A percentile compares a stretch with the other conserved stretches of the same genome.
Evolutionary conservation across 92 coral and sea anemone species (phyloP).

Genomic region (Zoanthus sansibaricus): DNA sequence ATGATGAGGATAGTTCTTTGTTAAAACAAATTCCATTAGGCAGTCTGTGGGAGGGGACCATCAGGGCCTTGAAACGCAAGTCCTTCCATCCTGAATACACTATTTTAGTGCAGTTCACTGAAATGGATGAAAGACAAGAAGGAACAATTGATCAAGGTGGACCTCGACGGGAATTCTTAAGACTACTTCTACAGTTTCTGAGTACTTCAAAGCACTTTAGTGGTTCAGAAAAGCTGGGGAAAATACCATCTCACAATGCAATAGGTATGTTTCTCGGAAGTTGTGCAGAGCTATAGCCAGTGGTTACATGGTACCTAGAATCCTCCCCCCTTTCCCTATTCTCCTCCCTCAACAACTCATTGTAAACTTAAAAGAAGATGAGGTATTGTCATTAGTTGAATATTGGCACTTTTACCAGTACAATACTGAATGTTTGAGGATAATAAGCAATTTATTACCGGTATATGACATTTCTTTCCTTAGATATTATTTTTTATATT

Average conservation of each 20-base stretch:
- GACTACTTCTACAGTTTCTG: slow-evolving; percentile 11
- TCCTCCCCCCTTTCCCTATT: too few relatives aligned
- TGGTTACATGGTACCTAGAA: too few relatives aligned
- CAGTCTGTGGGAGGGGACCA: slow-evolving; percentile 29
- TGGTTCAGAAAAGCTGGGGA: slow-evolving; percentile 19
- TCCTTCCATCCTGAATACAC: slow-evolving; percentile 30
- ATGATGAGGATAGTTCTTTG: slow-evolving; percentile 19
- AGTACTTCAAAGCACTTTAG: slow-evolving; percentile 11
- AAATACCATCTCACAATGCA: neutral
- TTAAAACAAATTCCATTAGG: neutral
- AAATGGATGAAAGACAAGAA: slow-evolving; percentile 16
- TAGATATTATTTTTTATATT: too few relatives aligned
- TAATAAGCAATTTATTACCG: too few relatives aligned
- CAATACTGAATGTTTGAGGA: too few relatives aligned
- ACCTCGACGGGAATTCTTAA: slow-evolving; percentile 23
- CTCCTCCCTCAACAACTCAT: too few relatives aligned
- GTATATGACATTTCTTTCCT: too few relatives aligned
- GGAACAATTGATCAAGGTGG: slow-evolving; percentile 26
- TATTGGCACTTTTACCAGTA: too few relatives aligned
- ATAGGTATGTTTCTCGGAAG: too few relatives aligned
- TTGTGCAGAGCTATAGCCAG: too few relatives aligned
- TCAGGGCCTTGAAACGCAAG: slow-evolving; percentile 31
- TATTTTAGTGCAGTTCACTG: slow-evolving; percentile 26
- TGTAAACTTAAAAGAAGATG: too few relatives aligned
- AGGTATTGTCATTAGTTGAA: too few relatives aligned